Base-by-base conservation (phyloP, 2,113 vertebrate species). In the Corydoras sp. region DNA sequence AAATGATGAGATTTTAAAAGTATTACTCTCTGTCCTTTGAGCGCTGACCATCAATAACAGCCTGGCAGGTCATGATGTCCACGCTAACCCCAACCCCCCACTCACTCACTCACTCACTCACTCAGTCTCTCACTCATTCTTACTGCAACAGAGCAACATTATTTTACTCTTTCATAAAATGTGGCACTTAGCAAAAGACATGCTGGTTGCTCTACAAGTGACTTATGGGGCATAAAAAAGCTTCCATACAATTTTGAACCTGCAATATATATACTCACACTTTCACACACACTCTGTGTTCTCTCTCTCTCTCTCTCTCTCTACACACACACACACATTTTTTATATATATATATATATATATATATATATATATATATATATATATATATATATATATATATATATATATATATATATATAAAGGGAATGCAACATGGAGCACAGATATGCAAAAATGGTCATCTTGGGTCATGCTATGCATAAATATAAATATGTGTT, bases 1-100 rank as follows among this genome's bases (percentile, higher is more conserved):
- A 77, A 82, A 74, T 77, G 76, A 83, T 76, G 77, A 76, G 77
- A 79, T 71, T 81, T 82, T 75, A 69, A 82, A 79, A 78, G 77
- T 79, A 83, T 81, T 75, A 72, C 80, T 81, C 63, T 78, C 68
- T 30, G 59, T 62, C 58, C 76, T 32, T 29, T 13, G 75, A 76
- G 65, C 72, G 79, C 70, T 76, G 73, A 80, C 69, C 69, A 77
- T 82, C 73, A 81, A 78, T 82, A 78, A 79, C 71, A 67, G 29
- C n/a, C 62, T 68, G 78, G 31, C 79, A 73, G 71, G 29, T 64
- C 67, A 69, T 69, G 30, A 53, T 48, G 65, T 73, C 59, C 58
- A 48, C n/a, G 65, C 15, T 55, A 29, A 51, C 61, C 61, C 65
- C 54, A 55, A 56, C 49, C 43, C 18, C 58, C 14, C 14, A 61